Evolutionary conservation across 2,888 invertebrate species (phyloP).

Genomic region (Linhomoeus sp.): DNA sequence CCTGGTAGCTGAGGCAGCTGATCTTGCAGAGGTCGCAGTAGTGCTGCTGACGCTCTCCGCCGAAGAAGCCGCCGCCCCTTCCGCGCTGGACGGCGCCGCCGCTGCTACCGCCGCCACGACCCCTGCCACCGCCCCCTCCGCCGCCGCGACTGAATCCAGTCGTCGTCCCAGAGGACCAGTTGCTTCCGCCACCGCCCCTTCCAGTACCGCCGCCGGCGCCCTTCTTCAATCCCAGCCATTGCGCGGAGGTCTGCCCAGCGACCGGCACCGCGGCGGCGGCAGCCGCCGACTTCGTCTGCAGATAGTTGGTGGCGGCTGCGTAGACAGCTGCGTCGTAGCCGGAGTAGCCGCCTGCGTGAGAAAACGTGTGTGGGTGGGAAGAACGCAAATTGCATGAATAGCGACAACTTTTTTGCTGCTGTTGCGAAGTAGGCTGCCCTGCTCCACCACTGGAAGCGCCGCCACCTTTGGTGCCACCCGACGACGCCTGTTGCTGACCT

Average conservation of each 20-base stretch:
- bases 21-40: conserved; percentile 98
- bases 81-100: background rate
- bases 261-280: background rate
- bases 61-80: background rate
- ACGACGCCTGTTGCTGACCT: too few relatives aligned
- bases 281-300: conserved; percentile 48
- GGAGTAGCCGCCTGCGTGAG: too few relatives aligned
- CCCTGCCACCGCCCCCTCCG: conserved; percentile 12
- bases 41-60: conserved; percentile 53
- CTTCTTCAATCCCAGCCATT: conserved; percentile 2
- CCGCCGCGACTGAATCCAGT: too few relatives aligned
- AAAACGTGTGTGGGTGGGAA: too few relatives aligned
- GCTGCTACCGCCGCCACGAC: conserved; percentile 6
- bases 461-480: too few relatives aligned
- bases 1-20: conserved; percentile 80
- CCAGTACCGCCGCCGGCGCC: conserved; percentile 11
- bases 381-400: too few relatives aligned
- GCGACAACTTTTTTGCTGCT: too few relatives aligned
- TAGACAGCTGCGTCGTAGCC: conserved; percentile 87
- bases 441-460: too few relatives aligned
- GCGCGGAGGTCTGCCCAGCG: background rate
- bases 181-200: conserved; percentile 8
- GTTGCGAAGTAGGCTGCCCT: too few relatives aligned
- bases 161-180: too few relatives aligned
- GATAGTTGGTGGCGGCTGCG: conserved; percentile 83